phyloP scores from a whole-genome alignment of 2,113 vertebrate genomes.

The Peromyscus maniculatus region DNA sequence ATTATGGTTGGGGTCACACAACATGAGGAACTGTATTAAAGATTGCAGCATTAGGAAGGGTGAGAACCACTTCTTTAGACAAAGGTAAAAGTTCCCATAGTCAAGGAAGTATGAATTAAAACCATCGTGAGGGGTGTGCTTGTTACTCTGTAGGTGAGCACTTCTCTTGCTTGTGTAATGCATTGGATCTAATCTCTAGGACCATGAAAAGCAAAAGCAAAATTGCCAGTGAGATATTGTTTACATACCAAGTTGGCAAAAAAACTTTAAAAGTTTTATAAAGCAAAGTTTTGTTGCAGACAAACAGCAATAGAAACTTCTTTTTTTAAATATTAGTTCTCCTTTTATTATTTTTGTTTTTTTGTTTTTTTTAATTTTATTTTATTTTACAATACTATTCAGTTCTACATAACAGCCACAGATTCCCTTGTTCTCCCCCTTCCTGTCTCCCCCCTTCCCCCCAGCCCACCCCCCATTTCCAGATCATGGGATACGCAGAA shows the following conservation, averaged over 20 bases:
- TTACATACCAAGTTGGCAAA: slow-evolving; percentile 27
- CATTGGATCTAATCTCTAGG: background rate
- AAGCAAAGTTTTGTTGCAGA: slow-evolving; percentile 46
- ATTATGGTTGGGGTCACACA: background rate
- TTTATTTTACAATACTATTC: no score
- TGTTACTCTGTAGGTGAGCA: background rate
- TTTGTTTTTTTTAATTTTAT: no score
- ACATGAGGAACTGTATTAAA: background rate
- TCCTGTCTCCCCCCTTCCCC: no score
- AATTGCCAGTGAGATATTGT: background rate
- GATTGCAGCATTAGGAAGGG: background rate
- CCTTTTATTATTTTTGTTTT: no score
- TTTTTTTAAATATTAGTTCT: background rate
- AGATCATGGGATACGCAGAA: background rate
- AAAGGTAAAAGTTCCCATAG: slow-evolving; percentile 48
- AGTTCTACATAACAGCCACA: no score
- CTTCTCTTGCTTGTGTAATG: background rate
- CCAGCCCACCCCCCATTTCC: no score
- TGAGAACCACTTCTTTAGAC: background rate
- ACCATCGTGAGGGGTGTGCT: background rate
- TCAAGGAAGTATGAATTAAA: slow-evolving; percentile 42
- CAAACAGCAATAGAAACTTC: background rate
- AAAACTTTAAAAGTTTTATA: background rate
- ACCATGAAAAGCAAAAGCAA: background rate
- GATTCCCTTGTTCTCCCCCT: no score